Percentiles rank a stretch among this genome's conserved stretches.
Evolutionary conservation across 2,113 vertebrate species (phyloP).

Genomic region (Neodon shergylaensis): DNA sequence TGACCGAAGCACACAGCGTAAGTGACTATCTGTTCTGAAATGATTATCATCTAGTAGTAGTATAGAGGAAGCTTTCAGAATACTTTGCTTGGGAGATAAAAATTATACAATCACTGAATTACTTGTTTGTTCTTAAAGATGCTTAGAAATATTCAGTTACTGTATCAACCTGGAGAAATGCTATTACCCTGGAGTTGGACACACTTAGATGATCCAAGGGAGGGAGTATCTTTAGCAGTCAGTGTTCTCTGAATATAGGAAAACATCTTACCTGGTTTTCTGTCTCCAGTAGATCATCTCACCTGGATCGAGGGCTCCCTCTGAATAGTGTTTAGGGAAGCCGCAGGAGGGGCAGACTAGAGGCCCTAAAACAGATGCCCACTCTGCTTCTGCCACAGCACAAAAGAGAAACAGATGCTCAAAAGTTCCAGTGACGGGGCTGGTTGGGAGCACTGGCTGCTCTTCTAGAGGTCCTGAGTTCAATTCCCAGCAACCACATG

Average conservation of each 20-base stretch:
- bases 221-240: neutral
- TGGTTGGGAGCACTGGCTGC: too few species aligned
- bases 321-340: too few species aligned
- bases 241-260: neutral
- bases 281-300: neutral
- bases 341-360: neutral
- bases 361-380: neutral
- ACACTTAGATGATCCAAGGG: neutral
- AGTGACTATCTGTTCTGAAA: too few species aligned
- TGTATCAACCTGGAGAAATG: neutral
- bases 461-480: too few species aligned
- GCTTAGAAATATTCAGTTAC: neutral
- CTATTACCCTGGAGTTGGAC: too few species aligned
- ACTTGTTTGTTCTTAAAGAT: neutral
- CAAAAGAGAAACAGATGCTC: neutral
- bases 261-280: neutral
- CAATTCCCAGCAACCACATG: too few species aligned
- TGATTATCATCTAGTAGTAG: accelerated
- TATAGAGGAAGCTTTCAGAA: neutral
- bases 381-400: accelerated
- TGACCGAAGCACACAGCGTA: too few species aligned
- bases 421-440: too few species aligned
- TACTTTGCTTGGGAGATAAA: neutral
- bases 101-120: neutral
- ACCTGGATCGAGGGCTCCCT: neutral